Base-by-base conservation (phyloP, 2,888 invertebrate genomes). In the Serripes groenlandicus region DNA sequence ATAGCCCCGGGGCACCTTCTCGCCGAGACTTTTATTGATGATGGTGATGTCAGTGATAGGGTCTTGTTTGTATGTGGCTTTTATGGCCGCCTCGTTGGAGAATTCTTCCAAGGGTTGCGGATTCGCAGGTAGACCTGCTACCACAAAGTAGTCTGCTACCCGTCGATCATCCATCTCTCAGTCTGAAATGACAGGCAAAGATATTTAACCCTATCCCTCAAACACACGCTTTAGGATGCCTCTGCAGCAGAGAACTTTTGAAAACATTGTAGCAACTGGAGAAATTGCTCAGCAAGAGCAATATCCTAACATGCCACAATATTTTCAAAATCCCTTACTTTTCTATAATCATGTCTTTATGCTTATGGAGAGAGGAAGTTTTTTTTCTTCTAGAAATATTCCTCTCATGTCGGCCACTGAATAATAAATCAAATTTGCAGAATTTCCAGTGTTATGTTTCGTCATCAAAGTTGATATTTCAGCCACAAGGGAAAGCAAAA, bases 71-170 rank as follows among this genome's bases (percentile, higher is more conserved):
- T 91, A 97, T 96, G 94, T 97, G 96, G 93, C 97, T 97, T 91
- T 97, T 66, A 98, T 96, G 93, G 97, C 97, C 2, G 96, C 95
- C 90, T 96, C 96, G 86, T 97, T 97, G 83, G 97, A 96, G 94
- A 97, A 97, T 83, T 97, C 97, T 60, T 96, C 96, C 93, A 97
- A 97, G 21, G 93, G 93, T 62, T 97, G 96, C 35, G 97, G 97
- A 92, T 97, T 96, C 85, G 97, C 97, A 23, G 98, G 97, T 94
- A 99, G 96, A 35, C 99, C 99, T 93, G 99, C 99, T 84, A 99
- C 97, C 89, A 99, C 98, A 96, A 99, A 99, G 95, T 99, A 99
- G 96, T 99, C 99, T 32, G 98, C 99, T 86, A 99, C 97, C 82
- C 95, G 89, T 35, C 91, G 91, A 62, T 93, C 94, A 85, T 94